Evolutionary conservation across 2,797 vertebrate species (phyloP).

Genomic region (Mus minutoides): DNA sequence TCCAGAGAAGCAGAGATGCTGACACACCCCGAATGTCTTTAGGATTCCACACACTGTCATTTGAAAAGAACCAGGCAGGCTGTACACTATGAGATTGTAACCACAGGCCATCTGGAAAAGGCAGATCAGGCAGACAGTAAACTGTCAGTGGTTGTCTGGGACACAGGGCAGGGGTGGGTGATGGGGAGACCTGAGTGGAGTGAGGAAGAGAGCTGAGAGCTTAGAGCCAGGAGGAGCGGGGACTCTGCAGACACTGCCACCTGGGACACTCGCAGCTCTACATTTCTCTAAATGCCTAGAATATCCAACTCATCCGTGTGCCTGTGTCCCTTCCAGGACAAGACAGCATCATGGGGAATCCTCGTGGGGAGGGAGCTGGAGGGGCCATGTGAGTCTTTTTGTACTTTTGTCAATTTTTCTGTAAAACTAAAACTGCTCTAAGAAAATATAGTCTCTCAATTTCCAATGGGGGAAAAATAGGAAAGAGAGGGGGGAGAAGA

Average conservation of each 20-base stretch:
- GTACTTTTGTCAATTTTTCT: not conserved
- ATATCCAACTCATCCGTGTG: not conserved
- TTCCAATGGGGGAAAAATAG: not conserved
- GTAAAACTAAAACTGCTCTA: not conserved
- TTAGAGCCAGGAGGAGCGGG: not conserved
- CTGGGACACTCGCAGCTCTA: not conserved
- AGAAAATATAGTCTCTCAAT: not conserved
- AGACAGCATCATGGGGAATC: too few species aligned
- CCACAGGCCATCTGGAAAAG: not conserved
- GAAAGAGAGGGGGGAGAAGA: not conserved
- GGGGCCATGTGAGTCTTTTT: rapidly evolving
- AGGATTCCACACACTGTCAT: not conserved
- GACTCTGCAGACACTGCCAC: not conserved
- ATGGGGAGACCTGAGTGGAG: not conserved
- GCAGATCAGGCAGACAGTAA: not conserved
- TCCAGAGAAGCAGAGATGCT: rapidly evolving
- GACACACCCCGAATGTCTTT: not conserved
- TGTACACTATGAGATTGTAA: not conserved
- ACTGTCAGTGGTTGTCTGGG: not conserved
- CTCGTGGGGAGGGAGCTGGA: rapidly evolving
- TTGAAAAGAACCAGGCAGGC: not conserved
- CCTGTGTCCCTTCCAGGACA: not conserved
- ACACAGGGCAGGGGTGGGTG: not conserved
- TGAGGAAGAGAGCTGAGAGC: not conserved
- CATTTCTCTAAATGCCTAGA: not conserved